Evolutionary conservation across 1,140 invertebrate species (phyloP).

Genomic region (Atta cephalotes): DNA sequence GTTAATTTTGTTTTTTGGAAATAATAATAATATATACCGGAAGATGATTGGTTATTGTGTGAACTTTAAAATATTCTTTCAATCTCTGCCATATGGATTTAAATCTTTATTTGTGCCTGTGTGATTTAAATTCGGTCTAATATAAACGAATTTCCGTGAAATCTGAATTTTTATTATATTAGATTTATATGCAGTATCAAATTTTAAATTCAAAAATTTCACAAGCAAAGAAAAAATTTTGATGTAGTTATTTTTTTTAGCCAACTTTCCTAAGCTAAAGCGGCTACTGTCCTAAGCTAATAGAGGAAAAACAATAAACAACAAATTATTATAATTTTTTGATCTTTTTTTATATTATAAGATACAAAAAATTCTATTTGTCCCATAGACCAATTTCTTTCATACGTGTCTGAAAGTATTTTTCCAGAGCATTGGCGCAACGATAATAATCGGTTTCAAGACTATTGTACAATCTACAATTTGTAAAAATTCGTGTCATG

Average conservation of each 20-base stretch:
- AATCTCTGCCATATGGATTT: background rate
- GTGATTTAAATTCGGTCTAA: background rate
- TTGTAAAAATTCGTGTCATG: conserved; percentile 98
- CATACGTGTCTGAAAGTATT: conserved; percentile 97
- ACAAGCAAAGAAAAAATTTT: background rate
- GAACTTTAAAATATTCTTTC: background rate
- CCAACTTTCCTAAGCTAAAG: background rate
- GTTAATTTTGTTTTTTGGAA: background rate
- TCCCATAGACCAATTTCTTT: conserved; percentile 95
- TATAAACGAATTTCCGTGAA: background rate
- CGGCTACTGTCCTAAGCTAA: background rate
- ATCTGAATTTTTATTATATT: background rate
- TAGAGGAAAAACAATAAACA: background rate
- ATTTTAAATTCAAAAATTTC: background rate
- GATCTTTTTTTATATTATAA: conserved; percentile 13
- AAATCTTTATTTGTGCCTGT: background rate
- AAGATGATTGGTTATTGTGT: background rate
- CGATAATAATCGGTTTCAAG: conserved; percentile 97
- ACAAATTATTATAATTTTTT: background rate
- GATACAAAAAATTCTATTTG: conserved; percentile 82
- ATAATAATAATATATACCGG: background rate
- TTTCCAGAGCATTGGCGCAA: conserved; percentile 96
- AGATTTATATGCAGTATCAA: background rate
- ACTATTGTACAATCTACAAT: conserved; percentile 97
- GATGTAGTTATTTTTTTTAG: too few relatives aligned